Evolutionary conservation across 1,140 invertebrate genomes (phyloP).

Genomic region (Drosophila paulistorum): DNA sequence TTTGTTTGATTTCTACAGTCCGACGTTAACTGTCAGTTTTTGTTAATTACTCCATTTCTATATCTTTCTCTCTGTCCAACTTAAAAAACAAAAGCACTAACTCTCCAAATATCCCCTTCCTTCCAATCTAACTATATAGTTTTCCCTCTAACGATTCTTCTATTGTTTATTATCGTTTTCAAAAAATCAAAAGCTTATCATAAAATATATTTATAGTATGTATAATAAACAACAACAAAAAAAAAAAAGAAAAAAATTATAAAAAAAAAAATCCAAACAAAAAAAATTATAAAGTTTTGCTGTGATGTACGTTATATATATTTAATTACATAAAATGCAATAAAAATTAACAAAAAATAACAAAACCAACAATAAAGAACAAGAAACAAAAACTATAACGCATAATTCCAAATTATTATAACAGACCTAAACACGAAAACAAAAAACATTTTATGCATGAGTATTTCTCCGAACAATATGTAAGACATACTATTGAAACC

Average conservation of each 20-base stretch:
- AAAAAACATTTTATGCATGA: conserved; percentile 70
- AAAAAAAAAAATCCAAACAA: conserved; percentile 39
- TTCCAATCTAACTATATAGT: conserved; percentile 38
- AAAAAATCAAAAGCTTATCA: conserved; percentile 71
- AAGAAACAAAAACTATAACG: conserved; percentile 21
- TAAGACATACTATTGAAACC: conserved; percentile 60
- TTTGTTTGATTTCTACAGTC: neutral
- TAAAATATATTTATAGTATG: conserved; percentile 64
- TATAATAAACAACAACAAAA: conserved; percentile 36
- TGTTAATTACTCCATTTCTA: conserved; percentile 27
- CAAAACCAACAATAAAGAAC: conserved; percentile 24
- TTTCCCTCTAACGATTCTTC: conserved; percentile 41
- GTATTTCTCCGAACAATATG: conserved; percentile 68
- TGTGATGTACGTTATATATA: conserved; percentile 83
- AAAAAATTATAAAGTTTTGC: conserved; percentile 81
- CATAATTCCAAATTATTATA: conserved; percentile 58
- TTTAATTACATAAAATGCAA: conserved; percentile 81
- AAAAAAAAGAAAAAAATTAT: conserved; percentile 29
- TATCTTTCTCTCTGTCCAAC: conserved; percentile 31
- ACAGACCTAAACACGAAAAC: conserved; percentile 26
- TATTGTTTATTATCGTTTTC: conserved; percentile 46
- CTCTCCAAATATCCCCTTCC: conserved; percentile 20
- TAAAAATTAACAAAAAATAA: conserved; percentile 64
- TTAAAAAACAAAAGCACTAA: conserved; percentile 47
- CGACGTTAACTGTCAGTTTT: no score